Evolutionary conservation across 2,797 vertebrate genomes (phyloP).

Genomic region (Phylloscopus collybita): DNA sequence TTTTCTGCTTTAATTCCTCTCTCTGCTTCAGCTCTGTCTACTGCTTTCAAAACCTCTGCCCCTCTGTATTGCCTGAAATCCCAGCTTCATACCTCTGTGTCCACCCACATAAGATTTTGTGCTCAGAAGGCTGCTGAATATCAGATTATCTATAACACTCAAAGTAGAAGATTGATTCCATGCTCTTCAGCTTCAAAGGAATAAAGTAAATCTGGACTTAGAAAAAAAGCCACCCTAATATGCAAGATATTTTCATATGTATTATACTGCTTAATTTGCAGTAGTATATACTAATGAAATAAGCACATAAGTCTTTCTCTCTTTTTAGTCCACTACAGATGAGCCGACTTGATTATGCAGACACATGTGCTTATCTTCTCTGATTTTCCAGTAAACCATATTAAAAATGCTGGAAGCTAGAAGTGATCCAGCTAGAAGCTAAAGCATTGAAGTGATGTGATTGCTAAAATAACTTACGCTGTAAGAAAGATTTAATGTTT

Average conservation of each 20-base stretch:
- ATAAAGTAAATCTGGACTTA: not conserved
- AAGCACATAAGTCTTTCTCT: not conserved
- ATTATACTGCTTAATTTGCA: not conserved
- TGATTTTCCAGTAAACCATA: not conserved
- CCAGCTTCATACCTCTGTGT: not conserved
- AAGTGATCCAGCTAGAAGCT: not conserved
- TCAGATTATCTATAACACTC: not conserved
- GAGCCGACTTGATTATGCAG: not conserved
- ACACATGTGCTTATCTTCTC: not conserved
- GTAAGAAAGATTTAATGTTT: not conserved
- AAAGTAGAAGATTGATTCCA: not conserved
- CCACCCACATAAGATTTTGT: not conserved
- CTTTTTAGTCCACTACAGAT: not conserved
- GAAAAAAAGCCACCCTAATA: not conserved
- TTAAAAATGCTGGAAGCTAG: not conserved
- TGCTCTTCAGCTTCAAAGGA: not conserved
- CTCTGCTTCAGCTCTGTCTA: not conserved
- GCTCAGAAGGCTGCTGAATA: not conserved
- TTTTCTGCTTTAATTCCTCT: not conserved
- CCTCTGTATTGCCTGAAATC: not conserved
- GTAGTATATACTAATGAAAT: not conserved
- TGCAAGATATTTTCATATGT: not conserved
- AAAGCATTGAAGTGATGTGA: not conserved
- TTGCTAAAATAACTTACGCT: not conserved
- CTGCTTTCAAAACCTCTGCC: not conserved